Percentiles rank a stretch among this genome's conserved stretches.
phyloP scores from a whole-genome alignment of 35 echinoderm and acorn worm genomes.

The Amphiura filiformis region DNA sequence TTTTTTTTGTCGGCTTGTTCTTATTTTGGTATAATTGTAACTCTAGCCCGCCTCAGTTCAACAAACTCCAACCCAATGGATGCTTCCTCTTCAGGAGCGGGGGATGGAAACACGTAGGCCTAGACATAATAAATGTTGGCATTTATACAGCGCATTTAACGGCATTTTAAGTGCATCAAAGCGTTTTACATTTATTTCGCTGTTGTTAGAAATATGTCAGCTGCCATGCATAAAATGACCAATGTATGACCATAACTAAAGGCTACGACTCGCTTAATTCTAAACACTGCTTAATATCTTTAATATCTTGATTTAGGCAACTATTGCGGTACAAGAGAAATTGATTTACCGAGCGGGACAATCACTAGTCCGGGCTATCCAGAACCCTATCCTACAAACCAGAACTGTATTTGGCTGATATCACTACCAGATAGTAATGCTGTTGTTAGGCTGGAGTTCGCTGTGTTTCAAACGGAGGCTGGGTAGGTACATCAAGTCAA shows the following conservation, averaged over 20 bases:
- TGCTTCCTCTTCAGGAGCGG: background rate
- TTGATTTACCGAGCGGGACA: background rate
- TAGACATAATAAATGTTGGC: background rate
- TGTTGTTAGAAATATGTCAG: background rate
- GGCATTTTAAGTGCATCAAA: background rate
- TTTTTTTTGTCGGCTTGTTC: background rate
- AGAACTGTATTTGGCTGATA: slow-evolving; percentile 11
- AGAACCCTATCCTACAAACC: slow-evolving; percentile 18
- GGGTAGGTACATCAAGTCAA: slow-evolving; percentile 1
- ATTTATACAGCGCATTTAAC: background rate
- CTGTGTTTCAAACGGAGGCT: slow-evolving; percentile 4
- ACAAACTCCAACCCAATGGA: background rate
- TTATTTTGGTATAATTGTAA: background rate
- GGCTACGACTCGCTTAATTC: background rate
- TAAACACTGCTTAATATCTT: too few species aligned
- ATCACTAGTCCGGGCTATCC: slow-evolving; percentile 23
- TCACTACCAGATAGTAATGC: background rate
- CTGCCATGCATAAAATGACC: background rate
- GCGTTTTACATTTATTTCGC: background rate
- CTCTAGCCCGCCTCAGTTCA: background rate
- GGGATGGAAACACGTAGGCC: too few species aligned
- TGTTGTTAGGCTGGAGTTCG: slow-evolving; percentile 9
- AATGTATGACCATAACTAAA: background rate
- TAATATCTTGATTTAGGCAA: background rate
- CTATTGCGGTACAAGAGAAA: slow-evolving; percentile 10